Conservation (phyloP, 2,888 invertebrate species). For the Epinotia demarniana region DNA sequence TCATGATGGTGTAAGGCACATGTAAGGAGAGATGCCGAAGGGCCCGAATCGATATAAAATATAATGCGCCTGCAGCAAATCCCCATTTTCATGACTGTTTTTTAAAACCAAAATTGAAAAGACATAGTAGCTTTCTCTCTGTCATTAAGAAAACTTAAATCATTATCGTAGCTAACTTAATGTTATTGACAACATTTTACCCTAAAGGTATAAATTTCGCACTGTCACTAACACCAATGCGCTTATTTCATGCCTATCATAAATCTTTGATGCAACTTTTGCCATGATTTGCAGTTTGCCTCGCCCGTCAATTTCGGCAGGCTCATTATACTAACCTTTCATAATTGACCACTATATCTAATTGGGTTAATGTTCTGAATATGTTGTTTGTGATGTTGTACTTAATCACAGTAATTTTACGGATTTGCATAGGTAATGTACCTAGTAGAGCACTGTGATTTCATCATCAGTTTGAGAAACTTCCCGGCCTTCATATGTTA, state of each 20-base stretch:
- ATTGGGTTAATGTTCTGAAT: slow-evolving; percentile 34
- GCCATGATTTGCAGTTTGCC: slow-evolving; percentile 4
- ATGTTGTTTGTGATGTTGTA: slow-evolving; percentile 27
- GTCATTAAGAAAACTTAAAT: too few species aligned
- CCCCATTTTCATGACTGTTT: too few species aligned
- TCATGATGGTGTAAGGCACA: background rate
- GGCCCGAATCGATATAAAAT: too few species aligned
- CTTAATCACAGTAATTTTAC: slow-evolving; percentile 33
- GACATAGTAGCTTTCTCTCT: too few species aligned
- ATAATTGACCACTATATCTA: slow-evolving; percentile 12
- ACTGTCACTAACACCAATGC: too few species aligned
- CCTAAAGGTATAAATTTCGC: too few species aligned
- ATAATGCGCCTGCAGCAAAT: too few species aligned
- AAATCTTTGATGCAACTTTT: background rate
- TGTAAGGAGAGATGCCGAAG: background rate
- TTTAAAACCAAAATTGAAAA: too few species aligned
- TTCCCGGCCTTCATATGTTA: background rate
- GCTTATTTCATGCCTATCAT: background rate
- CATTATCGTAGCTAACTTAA: too few species aligned
- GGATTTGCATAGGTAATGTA: background rate
- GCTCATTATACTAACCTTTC: background rate
- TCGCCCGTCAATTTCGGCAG: slow-evolving; percentile 7
- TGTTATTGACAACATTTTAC: too few species aligned
- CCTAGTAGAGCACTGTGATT: background rate
- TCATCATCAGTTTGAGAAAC: background rate